phyloP scores from a whole-genome alignment of 2,113 vertebrate genomes.

The Phyllopteryx taeniolatus region DNA sequence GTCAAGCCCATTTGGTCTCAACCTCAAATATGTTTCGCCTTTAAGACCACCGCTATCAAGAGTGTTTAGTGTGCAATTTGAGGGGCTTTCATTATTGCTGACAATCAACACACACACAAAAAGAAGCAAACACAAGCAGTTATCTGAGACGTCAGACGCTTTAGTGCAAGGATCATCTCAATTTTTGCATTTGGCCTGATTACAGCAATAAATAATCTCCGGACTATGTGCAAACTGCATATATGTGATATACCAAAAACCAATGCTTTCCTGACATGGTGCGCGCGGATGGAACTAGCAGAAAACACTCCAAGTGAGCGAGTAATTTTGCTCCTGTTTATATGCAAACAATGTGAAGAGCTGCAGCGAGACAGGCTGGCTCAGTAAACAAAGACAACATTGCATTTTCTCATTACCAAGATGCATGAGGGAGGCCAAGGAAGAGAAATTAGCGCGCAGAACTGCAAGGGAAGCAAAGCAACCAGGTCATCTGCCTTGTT shows the following conservation, averaged over 20 bases:
- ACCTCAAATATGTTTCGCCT: constrained; percentile 18
- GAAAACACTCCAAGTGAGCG: constrained; percentile 58
- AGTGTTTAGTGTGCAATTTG: constrained; percentile 15
- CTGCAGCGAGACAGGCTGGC: constrained; percentile 58
- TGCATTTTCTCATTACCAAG: constrained; percentile 73
- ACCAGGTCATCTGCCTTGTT: constrained; percentile 64
- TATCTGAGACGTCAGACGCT: constrained; percentile 17
- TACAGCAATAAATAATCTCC: constrained; percentile 1
- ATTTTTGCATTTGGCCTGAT: constrained; percentile 16
- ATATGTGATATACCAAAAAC: constrained; percentile 13
- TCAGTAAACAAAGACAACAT: constrained; percentile 70
- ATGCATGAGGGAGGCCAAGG: constrained; percentile 61
- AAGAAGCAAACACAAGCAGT: constrained; percentile 19
- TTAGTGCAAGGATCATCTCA: constrained; percentile 3
- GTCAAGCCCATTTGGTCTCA: constrained; percentile 16
- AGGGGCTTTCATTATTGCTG: constrained; percentile 20
- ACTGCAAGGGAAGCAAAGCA: constrained; percentile 71
- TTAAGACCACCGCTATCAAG: constrained; percentile 3
- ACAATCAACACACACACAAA: constrained; percentile 32
- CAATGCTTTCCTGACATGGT: constrained; percentile 19
- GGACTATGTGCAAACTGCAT: constrained; percentile 4
- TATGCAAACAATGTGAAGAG: constrained; percentile 69
- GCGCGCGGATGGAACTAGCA: constrained; percentile 41
- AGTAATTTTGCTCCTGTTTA: constrained; percentile 63
- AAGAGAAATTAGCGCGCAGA: constrained; percentile 66